A percentile compares a stretch with the other conserved stretches of the same genome.
Evolutionary conservation across 1,140 invertebrate genomes (phyloP).

Genomic region (Dermatophagoides farinae): DNA sequence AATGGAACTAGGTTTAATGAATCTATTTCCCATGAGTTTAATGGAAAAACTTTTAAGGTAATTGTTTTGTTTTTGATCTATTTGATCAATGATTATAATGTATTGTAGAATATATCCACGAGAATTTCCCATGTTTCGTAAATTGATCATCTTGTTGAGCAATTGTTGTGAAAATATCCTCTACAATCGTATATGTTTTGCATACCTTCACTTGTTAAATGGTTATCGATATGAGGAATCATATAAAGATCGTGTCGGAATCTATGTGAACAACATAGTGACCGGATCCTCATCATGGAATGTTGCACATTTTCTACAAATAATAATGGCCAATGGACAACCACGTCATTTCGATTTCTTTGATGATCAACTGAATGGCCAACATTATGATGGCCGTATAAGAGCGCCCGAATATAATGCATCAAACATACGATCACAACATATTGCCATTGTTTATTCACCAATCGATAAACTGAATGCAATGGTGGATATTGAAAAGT

Average conservation of each 20-base stretch:
- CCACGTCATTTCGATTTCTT: background rate
- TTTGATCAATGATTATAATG: background rate
- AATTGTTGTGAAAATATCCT: too few relatives aligned
- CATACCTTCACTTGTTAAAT: background rate
- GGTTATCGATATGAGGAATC: background rate
- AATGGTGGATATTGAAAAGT: slow-evolving; percentile 3
- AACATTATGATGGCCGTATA: background rate
- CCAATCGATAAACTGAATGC: slow-evolving; percentile 12
- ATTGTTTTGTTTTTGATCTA: background rate
- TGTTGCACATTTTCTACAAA: slow-evolving; percentile 5
- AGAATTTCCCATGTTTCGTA: too few relatives aligned
- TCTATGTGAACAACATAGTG: background rate
- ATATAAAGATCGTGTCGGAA: background rate
- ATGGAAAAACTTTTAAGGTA: background rate
- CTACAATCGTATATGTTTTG: background rate
- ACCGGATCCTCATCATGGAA: background rate
- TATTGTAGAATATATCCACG: background rate
- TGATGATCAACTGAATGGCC: background rate
- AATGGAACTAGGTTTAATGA: slow-evolving; percentile 40
- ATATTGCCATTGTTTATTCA: slow-evolving; percentile 12
- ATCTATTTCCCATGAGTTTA: background rate
- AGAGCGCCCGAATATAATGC: background rate
- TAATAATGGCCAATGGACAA: background rate
- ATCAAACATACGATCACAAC: background rate
- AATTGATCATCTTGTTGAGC: too few relatives aligned